Conservation (phyloP, 2,888 invertebrate genomes). For the Drosophila colorata region DNA sequence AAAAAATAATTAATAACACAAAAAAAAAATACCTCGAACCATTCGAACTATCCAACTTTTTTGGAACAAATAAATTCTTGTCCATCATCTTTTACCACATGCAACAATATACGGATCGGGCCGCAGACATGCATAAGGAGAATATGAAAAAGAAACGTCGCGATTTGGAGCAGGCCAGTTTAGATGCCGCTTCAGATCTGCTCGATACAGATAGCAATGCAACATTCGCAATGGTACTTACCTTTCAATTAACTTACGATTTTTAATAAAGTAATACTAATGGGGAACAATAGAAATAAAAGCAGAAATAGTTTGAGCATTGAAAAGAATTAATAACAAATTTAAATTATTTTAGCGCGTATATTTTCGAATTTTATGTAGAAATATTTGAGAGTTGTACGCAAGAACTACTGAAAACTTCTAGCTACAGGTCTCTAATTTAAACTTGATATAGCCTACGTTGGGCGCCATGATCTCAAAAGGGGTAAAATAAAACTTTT, state of each 20-base stretch:
- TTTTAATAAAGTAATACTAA: slow-evolving; percentile 5
- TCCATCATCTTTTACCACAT: slow-evolving; percentile 86
- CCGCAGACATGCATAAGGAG: slow-evolving; percentile 91
- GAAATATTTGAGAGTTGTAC: too few species aligned
- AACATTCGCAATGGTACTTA: slow-evolving; percentile 95
- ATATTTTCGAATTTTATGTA: too few species aligned
- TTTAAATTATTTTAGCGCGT: too few species aligned
- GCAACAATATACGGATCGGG: slow-evolving; percentile 89
- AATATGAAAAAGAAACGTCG: slow-evolving; percentile 95
- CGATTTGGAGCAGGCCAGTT: slow-evolving; percentile 93
- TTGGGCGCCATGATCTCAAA: too few species aligned
- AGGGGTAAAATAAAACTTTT: too few species aligned
- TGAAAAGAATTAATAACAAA: neutral
- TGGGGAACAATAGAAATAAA: neutral
- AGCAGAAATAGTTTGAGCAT: neutral
- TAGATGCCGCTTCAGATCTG: slow-evolving; percentile 94
- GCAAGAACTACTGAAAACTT: too few species aligned
- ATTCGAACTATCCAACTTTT: slow-evolving; percentile 55
- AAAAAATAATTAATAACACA: slow-evolving; percentile 14
- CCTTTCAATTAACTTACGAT: slow-evolving; percentile 57
- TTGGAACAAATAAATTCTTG: slow-evolving; percentile 86
- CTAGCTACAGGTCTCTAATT: neutral
- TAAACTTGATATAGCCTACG: neutral
- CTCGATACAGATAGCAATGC: slow-evolving; percentile 95
- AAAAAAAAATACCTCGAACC: slow-evolving; percentile 23